These are phyloP conservation scores for Chaetodon trifasciatus DNA, from an alignment of 2,797 vertebrate species.

Conservation along the genomic window DNA sequence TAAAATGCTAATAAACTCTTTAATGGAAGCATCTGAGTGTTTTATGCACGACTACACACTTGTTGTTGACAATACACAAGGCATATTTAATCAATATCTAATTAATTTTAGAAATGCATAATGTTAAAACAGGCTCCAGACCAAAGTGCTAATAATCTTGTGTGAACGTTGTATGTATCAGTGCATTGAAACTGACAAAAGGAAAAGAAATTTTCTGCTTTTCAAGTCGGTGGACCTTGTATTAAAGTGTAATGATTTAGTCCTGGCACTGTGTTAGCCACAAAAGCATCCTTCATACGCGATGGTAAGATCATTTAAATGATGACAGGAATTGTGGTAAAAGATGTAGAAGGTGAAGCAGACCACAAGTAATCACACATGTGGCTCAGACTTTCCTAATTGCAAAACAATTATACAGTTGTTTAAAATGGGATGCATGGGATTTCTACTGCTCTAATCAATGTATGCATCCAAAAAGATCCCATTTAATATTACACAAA, in stretches of 20 bases:
- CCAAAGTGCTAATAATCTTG: neutral
- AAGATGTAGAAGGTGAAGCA: slow-evolving; percentile 16
- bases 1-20: slow-evolving; percentile 7
- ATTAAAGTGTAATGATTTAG: slow-evolving; percentile 56
- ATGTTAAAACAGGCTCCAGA: neutral
- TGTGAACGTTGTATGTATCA: neutral
- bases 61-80: neutral
- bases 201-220: slow-evolving; percentile 6
- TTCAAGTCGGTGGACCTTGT: neutral
- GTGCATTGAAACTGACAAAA: neutral
- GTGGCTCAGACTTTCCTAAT: slow-evolving; percentile 40
- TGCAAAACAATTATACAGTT: slow-evolving; percentile 8
- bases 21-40: slow-evolving; percentile 3
- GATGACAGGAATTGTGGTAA: neutral
- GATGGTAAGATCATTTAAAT: slow-evolving; percentile 24
- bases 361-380: slow-evolving; percentile 25
- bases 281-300: slow-evolving; percentile 1
- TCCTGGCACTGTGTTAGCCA: slow-evolving; percentile 26
- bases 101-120: neutral
- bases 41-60: neutral
- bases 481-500: neutral
- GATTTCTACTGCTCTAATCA: neutral
- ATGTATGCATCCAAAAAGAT: neutral
- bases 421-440: neutral
- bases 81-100: neutral